Conservation (phyloP, 64 coral and sea anemone species). For the Orbicella faveolata region DNA sequence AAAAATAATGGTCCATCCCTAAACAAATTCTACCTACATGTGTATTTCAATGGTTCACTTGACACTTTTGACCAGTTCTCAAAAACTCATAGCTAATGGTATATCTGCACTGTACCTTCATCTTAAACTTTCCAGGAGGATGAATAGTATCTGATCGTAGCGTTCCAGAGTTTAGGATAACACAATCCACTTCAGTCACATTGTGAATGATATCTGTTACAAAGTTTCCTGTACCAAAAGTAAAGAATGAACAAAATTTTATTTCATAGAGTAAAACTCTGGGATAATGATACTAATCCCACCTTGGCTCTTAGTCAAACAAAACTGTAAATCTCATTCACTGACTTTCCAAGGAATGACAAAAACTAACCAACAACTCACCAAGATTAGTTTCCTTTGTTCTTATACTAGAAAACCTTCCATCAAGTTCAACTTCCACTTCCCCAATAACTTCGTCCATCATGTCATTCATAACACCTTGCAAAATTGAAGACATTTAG, state of each 20-base stretch:
- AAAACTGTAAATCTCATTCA: background rate
- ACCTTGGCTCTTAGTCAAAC: too few species aligned
- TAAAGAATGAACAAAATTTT: background rate
- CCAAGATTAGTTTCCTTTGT: conserved; percentile 86
- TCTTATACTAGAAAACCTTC: conserved; percentile 76
- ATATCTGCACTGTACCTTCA: conserved; percentile 61
- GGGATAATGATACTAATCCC: too few species aligned
- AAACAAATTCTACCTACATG: too few species aligned
- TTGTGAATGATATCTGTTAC: conserved; percentile 85
- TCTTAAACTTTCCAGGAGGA: conserved; percentile 84
- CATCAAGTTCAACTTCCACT: conserved; percentile 81
- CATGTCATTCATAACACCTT: conserved; percentile 72
- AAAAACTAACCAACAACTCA: background rate
- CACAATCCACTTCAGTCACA: conserved; percentile 87
- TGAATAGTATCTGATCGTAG: conserved; percentile 89
- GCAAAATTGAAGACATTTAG: background rate
- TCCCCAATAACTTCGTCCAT: conserved; percentile 87
- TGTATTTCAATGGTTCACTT: too few species aligned
- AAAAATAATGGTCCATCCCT: too few species aligned
- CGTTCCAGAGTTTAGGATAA: conserved; percentile 91
- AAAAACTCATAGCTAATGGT: background rate
- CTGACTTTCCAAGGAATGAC: background rate
- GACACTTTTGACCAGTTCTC: too few species aligned
- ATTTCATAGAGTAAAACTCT: too few species aligned
- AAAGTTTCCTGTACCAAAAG: conserved; percentile 76